Evolutionary conservation across 1,140 invertebrate genomes (phyloP), one percentile per base, ranked within the genome.

Genomic region (Drosophila equinoxialis): DNA sequence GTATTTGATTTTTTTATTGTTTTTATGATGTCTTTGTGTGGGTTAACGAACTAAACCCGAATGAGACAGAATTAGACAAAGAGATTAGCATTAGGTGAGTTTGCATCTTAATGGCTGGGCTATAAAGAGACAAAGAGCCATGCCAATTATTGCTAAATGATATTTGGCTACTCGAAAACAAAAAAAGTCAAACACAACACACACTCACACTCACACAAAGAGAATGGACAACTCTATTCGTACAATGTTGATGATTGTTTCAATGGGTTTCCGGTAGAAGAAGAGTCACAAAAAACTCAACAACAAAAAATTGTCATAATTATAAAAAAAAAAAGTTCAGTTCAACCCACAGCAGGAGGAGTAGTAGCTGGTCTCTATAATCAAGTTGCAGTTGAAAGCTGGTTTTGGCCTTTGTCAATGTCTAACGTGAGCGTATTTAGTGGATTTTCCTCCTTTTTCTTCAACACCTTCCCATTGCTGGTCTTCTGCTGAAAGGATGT

Each of bases 121-220:
- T 61, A 66, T 82, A 78, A 75, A 42, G n/a, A 60, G 60, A 66
- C 61, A 74, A 26, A 61, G 30, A 55, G 62, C 67, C 62, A 74
- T 81, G 74, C 77, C 78, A 81, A 86, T 81, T 70, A 86, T 85
- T 76, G 79, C 71, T 85, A 82, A 85, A 85, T 85, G 82, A 67
- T 85, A 80, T 51, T 84, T 65, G 74, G 77, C 77, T 84, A 81
- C 81, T 60, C 72, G 11, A 65, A 63, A 69, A 65, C 30, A 35
- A 59, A 64, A 17, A 51, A 20, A 20, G 23, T 30, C 30, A 30
- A 30, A 30, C 30, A 6, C 30, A 30, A 30, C 20, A 17, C 0
- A 17, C 17, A 17, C 14, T 17, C 33, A 6, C 3, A 7, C 17
- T 17, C 10, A 11, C 20, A 10, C 17, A 39, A n/a, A 51, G 17